phyloP scores from a whole-genome alignment of 2,888 invertebrate genomes.

The Lasius fuliginosus region DNA sequence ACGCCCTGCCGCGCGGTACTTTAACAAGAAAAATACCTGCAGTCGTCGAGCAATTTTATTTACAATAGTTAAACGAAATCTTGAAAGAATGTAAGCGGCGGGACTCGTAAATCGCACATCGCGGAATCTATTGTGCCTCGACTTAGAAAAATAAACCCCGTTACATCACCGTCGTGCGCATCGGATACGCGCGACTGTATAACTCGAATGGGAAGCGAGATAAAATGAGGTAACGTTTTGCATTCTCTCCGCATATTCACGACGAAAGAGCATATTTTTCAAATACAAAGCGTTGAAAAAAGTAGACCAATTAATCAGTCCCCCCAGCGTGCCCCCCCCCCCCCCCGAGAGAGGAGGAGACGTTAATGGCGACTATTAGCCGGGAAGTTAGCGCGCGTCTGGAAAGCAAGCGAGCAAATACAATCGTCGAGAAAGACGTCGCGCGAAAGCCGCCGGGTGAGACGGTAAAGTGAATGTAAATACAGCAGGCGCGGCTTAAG shows the following conservation, averaged over 20 bases:
- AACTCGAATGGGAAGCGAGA: slow-evolving; percentile 34
- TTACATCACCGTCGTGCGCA: slow-evolving; percentile 43
- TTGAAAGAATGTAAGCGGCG: slow-evolving; percentile 50
- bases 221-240: slow-evolving; percentile 35
- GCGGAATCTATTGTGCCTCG: slow-evolving; percentile 52
- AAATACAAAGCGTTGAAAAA: slow-evolving; percentile 22
- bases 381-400: not conserved
- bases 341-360: not conserved
- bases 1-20: slow-evolving; percentile 28
- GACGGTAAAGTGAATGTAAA: slow-evolving; percentile 73
- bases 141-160: slow-evolving; percentile 51
- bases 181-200: slow-evolving; percentile 35
- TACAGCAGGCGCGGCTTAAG: slow-evolving; percentile 69
- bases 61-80: slow-evolving; percentile 57
- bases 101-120: slow-evolving; percentile 52
- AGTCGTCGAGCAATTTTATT: slow-evolving; percentile 57
- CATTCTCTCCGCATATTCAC: slow-evolving; percentile 30
- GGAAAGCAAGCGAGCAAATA: slow-evolving; percentile 47
- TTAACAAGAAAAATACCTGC: slow-evolving; percentile 53
- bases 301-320: slow-evolving; percentile 31
- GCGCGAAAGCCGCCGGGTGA: slow-evolving; percentile 43
- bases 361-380: slow-evolving; percentile 31
- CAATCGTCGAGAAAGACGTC: slow-evolving; percentile 54
- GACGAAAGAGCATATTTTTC: slow-evolving; percentile 20
- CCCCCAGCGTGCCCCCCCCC: not conserved